Percentiles rank a stretch among this genome's conserved stretches.
Conservation (phyloP, 2,797 vertebrate genomes). For the Labeo calbasu region DNA sequence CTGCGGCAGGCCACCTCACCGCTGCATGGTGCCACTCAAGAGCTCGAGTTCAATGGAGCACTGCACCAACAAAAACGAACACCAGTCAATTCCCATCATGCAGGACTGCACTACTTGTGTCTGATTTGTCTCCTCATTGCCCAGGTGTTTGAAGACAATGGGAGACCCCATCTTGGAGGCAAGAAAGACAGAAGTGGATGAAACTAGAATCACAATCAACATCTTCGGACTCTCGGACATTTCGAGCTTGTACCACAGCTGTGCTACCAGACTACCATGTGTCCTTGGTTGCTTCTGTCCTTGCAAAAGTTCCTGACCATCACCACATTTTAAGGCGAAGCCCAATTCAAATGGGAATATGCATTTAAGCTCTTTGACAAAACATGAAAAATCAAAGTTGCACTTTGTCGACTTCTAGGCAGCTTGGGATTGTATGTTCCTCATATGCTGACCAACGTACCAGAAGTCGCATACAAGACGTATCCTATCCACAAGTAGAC, state of each 20-base stretch:
- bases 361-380: constrained; percentile 26
- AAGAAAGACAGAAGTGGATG: constrained; percentile 13
- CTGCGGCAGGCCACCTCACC: constrained; percentile 72
- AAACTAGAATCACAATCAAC: constrained; percentile 63
- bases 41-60: constrained; percentile 91
- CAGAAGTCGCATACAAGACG: constrained; percentile 57
- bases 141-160: not conserved
- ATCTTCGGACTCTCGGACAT: constrained; percentile 49
- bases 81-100: constrained; percentile 83
- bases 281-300: not conserved
- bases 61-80: constrained; percentile 81
- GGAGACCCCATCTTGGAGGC: not conserved
- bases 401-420: constrained; percentile 70
- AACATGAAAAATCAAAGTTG: constrained; percentile 63
- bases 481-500: constrained; percentile 43
- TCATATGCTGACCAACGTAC: constrained; percentile 49
- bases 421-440: constrained; percentile 51
- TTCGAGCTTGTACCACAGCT: constrained; percentile 56
- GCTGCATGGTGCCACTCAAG: constrained; percentile 83
- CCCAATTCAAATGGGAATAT: constrained; percentile 11
- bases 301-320: constrained; percentile 21
- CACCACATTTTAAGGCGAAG: constrained; percentile 7
- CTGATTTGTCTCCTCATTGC: constrained; percentile 66
- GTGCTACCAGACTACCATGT: constrained; percentile 37
- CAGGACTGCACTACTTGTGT: constrained; percentile 89